phyloP scores from a whole-genome alignment of 2,888 invertebrate species.

The Ormia ochracea region DNA sequence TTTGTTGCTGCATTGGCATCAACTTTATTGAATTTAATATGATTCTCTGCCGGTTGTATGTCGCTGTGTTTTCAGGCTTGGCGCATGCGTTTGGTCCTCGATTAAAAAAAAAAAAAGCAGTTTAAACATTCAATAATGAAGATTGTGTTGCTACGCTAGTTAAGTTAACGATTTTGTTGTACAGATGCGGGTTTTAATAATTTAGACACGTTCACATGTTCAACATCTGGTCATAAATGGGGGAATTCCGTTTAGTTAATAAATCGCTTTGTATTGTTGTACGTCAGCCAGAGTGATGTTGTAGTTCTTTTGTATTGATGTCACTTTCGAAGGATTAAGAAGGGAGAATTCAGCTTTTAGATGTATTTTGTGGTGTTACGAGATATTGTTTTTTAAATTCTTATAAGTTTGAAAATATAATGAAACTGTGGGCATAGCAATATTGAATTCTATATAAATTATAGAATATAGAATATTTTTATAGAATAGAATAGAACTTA shows the following conservation, averaged over 20 bases:
- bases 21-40: slow-evolving; percentile 13
- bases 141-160: slow-evolving; percentile 43
- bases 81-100: slow-evolving; percentile 57
- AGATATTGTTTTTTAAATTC: too few species aligned
- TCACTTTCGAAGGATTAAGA: not conserved
- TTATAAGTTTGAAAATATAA: too few species aligned
- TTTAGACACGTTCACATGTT: slow-evolving; percentile 59
- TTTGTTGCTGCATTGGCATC: not conserved
- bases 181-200: slow-evolving; percentile 55
- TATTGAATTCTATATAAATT: too few species aligned
- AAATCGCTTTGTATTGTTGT: not conserved
- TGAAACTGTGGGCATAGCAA: too few species aligned
- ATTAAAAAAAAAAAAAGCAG: slow-evolving; percentile 33
- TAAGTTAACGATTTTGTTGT: slow-evolving; percentile 24
- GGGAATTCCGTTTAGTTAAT: slow-evolving; percentile 17
- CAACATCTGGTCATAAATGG: slow-evolving; percentile 55
- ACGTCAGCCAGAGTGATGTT: not conserved
- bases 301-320: not conserved
- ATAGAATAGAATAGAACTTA: too few species aligned
- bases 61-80: slow-evolving; percentile 34
- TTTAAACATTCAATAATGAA: slow-evolving; percentile 31
- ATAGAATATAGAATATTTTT: too few species aligned
- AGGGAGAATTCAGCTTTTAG: not conserved
- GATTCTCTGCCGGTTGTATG: not conserved
- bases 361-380: not conserved